Conservation (phyloP, 2,113 vertebrate genomes). For the Dipodomys merriami region DNA sequence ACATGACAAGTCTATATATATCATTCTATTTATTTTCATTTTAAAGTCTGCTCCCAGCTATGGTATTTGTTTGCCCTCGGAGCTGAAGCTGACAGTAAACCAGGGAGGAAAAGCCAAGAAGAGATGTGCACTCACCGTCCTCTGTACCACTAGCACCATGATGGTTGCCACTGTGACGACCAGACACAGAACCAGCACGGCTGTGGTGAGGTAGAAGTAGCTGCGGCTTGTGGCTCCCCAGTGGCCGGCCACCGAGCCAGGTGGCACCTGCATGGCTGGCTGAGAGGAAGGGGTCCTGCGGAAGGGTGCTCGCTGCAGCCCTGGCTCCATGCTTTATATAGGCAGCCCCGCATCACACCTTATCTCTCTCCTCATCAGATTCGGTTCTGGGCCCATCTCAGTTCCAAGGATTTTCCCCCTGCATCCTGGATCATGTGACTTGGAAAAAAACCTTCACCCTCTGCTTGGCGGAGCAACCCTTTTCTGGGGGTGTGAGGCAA, state of each 20-base stretch:
- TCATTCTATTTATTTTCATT: background rate
- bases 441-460: conserved; percentile 87
- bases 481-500: conserved; percentile 86
- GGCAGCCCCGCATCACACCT: conserved; percentile 76
- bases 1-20: background rate
- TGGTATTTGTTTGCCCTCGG: background rate
- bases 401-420: conserved; percentile 88
- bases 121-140: conserved; percentile 79
- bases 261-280: conserved; percentile 81
- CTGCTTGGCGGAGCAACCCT: conserved; percentile 74
- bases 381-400: conserved; percentile 82
- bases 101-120: background rate
- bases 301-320: conserved; percentile 73
- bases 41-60: background rate
- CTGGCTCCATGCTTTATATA: conserved; percentile 86
- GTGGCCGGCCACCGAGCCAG: conserved; percentile 62
- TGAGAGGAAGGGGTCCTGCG: conserved; percentile 74
- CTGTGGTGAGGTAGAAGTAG: conserved; percentile 78
- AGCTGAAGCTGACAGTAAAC: background rate
- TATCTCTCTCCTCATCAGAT: conserved; percentile 80
- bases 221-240: conserved; percentile 70
- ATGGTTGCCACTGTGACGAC: conserved; percentile 83
- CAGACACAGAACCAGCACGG: conserved; percentile 72
- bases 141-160: conserved; percentile 84
- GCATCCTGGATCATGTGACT: conserved; percentile 89